Conservation (phyloP, 2,888 invertebrate genomes). For the Synanthedon formicaeformis region DNA sequence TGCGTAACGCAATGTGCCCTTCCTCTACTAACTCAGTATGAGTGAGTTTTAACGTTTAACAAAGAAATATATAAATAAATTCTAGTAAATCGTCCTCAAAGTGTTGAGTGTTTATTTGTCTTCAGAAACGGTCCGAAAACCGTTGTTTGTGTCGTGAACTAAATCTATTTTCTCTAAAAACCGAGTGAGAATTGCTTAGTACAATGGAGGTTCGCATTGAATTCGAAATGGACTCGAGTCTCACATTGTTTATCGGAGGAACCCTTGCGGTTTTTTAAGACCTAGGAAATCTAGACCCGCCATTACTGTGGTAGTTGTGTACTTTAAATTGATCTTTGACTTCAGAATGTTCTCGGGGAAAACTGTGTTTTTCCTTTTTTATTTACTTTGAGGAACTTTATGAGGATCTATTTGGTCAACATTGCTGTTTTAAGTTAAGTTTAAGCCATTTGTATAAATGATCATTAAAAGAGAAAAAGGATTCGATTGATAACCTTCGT, state of each 20-base stretch:
- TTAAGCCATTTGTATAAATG: too few species aligned
- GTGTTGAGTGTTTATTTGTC: not conserved
- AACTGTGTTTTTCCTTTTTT: too few species aligned
- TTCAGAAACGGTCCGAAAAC: not conserved
- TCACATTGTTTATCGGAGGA: not conserved
- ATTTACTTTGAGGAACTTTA: too few species aligned
- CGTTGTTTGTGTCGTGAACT: not conserved
- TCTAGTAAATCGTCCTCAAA: not conserved
- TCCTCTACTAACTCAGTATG: too few species aligned
- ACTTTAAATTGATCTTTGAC: too few species aligned
- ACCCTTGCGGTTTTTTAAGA: conserved; percentile 1
- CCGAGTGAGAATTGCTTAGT: conserved; percentile 43
- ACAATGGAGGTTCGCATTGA: conserved; percentile 25
- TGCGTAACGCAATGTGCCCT: too few species aligned
- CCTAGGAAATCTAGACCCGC: not conserved
- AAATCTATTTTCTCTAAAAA: conserved; percentile 37
- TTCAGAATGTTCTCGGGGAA: too few species aligned
- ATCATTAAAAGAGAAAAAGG: too few species aligned
- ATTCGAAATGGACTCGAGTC: conserved; percentile 23
- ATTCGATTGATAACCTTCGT: too few species aligned
- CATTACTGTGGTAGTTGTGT: not conserved
- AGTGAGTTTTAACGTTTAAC: not conserved
- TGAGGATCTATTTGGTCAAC: too few species aligned
- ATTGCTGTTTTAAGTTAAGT: too few species aligned
- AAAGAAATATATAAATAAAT: not conserved